Base-by-base conservation (phyloP, 2,888 invertebrate genomes). In the Zygaena filipendulae region DNA sequence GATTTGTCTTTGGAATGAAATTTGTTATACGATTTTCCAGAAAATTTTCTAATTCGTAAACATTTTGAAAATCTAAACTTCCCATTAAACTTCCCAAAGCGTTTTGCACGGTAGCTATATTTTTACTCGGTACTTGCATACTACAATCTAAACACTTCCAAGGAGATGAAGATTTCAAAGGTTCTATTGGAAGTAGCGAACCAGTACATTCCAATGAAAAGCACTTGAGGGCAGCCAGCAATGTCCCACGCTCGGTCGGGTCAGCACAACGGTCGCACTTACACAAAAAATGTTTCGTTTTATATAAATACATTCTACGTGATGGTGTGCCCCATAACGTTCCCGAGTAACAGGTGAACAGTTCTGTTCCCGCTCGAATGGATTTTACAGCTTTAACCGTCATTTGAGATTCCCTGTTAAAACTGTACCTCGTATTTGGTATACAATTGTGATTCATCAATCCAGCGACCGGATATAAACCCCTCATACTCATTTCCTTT, bases 251-350 rank as follows among this genome's bases (percentile, higher is more conserved):
- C 67, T 89, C 89, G 21, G 83, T 83, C 0, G 84, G 83, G 55
- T 90, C 89, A 2, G 70, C 58, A 51, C 90, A 90, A 28, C 90
- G 72, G 3, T 64, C 55, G 49, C 90, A 90, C 30, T 57, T 62
- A 51, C 90, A 90, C 25, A 71, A 55, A 49, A 90, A 90, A 54
- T 87, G 84, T 61, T 90, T 90, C 1, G 88, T 87, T 42, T 74
- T 74, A 37, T 62, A 67, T 11, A 90, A 64, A 49, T 87, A 84
- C 18, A 81, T 70, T 8, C 86, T 69, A 29, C 90, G 72, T 8
- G 84, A 79, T 3, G 82, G 68, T 0, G 88, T 89, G 19, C 86
- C 85, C 89, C 90, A 90, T 23, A 87, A 58, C 12, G 84, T 45
- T 32, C 85, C 82, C 1, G 87, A 81, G 47, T 90, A 90, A 23